Conservation (phyloP, 2,797 vertebrate genomes). For the Alauda arvensis region DNA sequence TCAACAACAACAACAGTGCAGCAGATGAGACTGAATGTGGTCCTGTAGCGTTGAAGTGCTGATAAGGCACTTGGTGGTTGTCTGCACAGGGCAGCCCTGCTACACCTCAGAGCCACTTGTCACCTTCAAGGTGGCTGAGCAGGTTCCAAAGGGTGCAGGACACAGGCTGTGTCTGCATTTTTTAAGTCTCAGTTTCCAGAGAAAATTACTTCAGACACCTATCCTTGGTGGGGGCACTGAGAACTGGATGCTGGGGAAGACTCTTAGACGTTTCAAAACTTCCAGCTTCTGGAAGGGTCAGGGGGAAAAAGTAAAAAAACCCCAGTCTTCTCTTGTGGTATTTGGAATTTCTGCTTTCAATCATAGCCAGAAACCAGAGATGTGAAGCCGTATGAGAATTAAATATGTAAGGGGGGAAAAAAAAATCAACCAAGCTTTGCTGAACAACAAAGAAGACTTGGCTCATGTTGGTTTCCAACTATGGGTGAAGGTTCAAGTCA, state of each 20-base stretch:
- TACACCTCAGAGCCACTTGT: background rate
- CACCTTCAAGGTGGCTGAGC: background rate
- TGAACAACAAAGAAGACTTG: constrained; percentile 53
- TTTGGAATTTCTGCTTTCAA: constrained; percentile 61
- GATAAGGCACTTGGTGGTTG: background rate
- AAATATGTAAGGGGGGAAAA: constrained; percentile 16
- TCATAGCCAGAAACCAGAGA: constrained; percentile 62
- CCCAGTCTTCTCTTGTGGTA: constrained; percentile 49
- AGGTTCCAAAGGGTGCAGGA: background rate
- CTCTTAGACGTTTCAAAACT: background rate
- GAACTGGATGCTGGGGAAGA: background rate
- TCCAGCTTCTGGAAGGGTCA: constrained; percentile 53
- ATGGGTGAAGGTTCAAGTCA: constrained; percentile 66
- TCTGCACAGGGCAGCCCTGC: background rate
- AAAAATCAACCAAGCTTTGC: constrained; percentile 48
- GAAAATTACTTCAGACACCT: background rate
- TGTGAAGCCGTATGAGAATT: constrained; percentile 47
- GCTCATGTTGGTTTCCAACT: constrained; percentile 54
- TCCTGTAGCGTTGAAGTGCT: background rate
- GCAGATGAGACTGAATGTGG: background rate
- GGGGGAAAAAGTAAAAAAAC: background rate
- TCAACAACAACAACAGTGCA: background rate
- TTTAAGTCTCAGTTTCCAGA: background rate
- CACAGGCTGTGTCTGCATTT: accelerated
- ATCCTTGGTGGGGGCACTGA: background rate